phyloP scores from a whole-genome alignment of 2,113 vertebrate species.

The Haemorhous mexicanus region DNA sequence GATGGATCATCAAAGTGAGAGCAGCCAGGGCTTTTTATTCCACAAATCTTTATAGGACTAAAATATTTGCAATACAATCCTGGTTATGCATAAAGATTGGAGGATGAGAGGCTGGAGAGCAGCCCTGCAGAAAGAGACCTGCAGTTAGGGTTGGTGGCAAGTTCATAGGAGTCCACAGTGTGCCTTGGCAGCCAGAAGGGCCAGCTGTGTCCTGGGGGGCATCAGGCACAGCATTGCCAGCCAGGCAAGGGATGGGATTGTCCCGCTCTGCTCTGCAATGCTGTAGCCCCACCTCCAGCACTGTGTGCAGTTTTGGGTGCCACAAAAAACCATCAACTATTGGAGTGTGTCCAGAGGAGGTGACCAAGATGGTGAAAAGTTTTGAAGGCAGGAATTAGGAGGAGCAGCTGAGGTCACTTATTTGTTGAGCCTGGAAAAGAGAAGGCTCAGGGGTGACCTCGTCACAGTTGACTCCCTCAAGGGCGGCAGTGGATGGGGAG shows the following conservation, averaged over 20 bases:
- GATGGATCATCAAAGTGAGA: neutral
- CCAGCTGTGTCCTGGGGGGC: neutral
- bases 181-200: neutral
- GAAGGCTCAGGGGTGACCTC: neutral
- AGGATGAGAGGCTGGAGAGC: neutral
- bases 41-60: neutral
- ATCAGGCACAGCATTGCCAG: neutral
- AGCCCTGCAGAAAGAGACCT: neutral
- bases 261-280: neutral
- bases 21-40: conserved; percentile 14
- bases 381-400: neutral
- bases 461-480: neutral
- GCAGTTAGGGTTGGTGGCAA: neutral
- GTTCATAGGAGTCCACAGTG: neutral
- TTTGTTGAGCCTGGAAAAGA: neutral
- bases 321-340: neutral
- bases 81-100: neutral
- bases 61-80: neutral
- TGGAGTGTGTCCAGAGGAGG: neutral
- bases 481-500: neutral
- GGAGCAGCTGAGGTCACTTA: neutral
- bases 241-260: fast-evolving
- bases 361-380: neutral
- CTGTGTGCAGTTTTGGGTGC: neutral
- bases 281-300: neutral